Conservation (phyloP, 2,888 invertebrate genomes). For the Amiota minor region DNA sequence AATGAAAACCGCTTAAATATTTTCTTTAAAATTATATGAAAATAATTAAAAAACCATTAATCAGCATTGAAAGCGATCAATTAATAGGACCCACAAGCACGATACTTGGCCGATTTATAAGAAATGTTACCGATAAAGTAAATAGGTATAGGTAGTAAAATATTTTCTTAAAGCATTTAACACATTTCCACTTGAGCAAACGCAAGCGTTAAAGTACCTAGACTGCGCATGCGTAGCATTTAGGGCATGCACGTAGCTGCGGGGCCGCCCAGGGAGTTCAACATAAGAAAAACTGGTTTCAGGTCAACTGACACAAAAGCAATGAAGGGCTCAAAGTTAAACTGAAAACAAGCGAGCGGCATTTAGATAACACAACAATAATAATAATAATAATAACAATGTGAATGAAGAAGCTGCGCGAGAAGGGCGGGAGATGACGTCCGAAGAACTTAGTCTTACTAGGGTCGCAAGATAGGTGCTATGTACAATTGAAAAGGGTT, state of each 20-base stretch:
- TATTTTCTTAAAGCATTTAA: slow-evolving; percentile 44
- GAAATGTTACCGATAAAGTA: background rate
- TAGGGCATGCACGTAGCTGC: background rate
- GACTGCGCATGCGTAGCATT: slow-evolving; percentile 29
- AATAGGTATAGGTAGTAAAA: background rate
- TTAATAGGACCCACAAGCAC: slow-evolving; percentile 24
- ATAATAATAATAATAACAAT: slow-evolving; percentile 12
- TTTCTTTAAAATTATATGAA: background rate
- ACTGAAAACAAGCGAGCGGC: slow-evolving; percentile 19
- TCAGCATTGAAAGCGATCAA: slow-evolving; percentile 30
- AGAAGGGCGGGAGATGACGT: background rate
- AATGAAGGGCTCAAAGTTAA: slow-evolving; percentile 25
- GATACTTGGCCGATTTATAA: too few relatives aligned
- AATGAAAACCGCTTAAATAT: background rate
- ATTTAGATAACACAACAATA: background rate
- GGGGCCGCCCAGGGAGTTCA: too few relatives aligned
- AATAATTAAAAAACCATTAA: slow-evolving; percentile 59
- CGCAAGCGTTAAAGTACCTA: slow-evolving; percentile 24
- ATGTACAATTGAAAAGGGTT: slow-evolving; percentile 24
- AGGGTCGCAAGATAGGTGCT: background rate
- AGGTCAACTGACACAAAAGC: slow-evolving; percentile 7
- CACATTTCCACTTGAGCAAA: slow-evolving; percentile 52
- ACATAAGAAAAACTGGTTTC: slow-evolving; percentile 20
- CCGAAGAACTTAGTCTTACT: background rate
- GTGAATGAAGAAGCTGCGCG: background rate